phyloP scores from a whole-genome alignment of 2,888 invertebrate species.

The Ormyrus labotus region DNA sequence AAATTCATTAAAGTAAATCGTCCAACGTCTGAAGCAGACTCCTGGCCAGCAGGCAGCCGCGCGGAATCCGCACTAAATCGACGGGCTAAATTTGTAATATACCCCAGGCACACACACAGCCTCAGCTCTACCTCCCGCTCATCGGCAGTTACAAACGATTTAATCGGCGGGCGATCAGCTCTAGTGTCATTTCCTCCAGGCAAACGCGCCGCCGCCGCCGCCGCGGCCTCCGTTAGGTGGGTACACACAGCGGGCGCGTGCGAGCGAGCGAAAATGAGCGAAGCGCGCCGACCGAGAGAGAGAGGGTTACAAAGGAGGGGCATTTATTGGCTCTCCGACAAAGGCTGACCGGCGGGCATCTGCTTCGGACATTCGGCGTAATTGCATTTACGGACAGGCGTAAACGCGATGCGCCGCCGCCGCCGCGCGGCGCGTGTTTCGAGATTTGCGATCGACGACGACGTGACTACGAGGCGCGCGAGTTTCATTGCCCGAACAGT shows the following conservation, averaged over 20 bases:
- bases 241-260: constrained; percentile 30
- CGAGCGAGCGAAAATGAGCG: constrained; percentile 3
- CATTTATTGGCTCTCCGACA: constrained; percentile 66
- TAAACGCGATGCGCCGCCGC: constrained; percentile 4
- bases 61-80: not conserved
- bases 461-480: constrained; percentile 9
- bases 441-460: constrained; percentile 44
- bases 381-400: constrained; percentile 67
- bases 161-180: constrained; percentile 47
- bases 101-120: not conserved
- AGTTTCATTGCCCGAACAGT: constrained; percentile 40
- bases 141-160: constrained; percentile 49
- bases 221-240: not conserved
- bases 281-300: not conserved
- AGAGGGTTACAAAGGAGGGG: constrained; percentile 33
- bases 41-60: not conserved
- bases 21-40: not conserved
- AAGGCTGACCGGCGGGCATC: constrained; percentile 69
- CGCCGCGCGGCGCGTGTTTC: constrained; percentile 33
- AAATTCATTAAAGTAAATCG: no score
- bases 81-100: constrained; percentile 25
- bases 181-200: constrained; percentile 2
- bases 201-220: not conserved
- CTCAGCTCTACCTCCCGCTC: not conserved
- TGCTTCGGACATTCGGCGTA: constrained; percentile 72